Evolutionary conservation across 2,797 vertebrate genomes (phyloP).

Genomic region (Myotis pilosus): DNA sequence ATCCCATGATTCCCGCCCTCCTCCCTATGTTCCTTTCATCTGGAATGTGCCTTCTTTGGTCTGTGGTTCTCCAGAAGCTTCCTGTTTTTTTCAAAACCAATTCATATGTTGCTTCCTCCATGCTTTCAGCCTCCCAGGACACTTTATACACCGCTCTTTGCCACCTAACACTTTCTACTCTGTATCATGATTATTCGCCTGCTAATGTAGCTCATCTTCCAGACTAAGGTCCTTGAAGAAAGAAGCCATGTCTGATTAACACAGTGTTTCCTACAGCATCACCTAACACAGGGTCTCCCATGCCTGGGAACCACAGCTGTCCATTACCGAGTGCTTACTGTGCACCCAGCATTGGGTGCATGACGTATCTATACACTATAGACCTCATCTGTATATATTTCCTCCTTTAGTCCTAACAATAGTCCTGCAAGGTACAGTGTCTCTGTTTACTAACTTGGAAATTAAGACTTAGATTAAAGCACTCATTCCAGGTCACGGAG

Average conservation of each 20-base stretch:
- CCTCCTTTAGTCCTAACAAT: not conserved
- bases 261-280: not conserved
- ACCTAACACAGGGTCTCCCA: not conserved
- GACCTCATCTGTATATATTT: not conserved
- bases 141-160: not conserved
- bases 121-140: not conserved
- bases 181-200: not conserved
- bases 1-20: not conserved
- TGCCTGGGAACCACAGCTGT: not conserved
- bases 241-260: not conserved
- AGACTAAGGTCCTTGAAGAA: not conserved
- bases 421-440: not conserved
- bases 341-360: not conserved
- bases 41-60: not conserved
- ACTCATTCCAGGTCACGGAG: not conserved
- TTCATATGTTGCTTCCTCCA: not conserved
- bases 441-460: slow-evolving; percentile 37
- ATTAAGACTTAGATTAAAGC: not conserved
- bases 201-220: not conserved
- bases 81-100: not conserved
- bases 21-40: not conserved
- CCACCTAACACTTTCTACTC: not conserved
- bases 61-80: not conserved
- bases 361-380: not conserved
- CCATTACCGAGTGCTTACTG: not conserved